These are phyloP conservation scores for Eueides isabella DNA, from an alignment of 1,140 invertebrate species.

Conservation along the genomic window DNA sequence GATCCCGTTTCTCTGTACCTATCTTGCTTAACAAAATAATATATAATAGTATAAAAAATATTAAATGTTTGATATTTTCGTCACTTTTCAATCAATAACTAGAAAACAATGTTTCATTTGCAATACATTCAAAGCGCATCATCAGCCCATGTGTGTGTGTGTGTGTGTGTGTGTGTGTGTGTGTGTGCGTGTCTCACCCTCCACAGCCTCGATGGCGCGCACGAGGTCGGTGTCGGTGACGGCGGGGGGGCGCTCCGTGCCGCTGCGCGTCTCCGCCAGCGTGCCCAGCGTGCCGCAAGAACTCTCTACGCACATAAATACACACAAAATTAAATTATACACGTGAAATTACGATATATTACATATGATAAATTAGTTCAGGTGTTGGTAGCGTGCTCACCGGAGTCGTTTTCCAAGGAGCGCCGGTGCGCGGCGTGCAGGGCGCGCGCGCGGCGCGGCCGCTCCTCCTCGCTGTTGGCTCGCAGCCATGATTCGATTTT, in stretches of 20 bases:
- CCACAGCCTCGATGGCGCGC: conserved; percentile 92
- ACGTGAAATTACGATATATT: background rate
- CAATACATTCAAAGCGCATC: too few relatives aligned
- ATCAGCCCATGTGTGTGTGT: background rate
- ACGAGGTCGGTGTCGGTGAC: conserved; percentile 92
- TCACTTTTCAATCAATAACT: background rate
- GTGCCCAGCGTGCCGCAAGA: conserved; percentile 88
- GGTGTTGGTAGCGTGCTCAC: conserved; percentile 77
- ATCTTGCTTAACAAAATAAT: too few relatives aligned
- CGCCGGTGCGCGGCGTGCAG: conserved; percentile 85
- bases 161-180: background rate
- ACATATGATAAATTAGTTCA: too few relatives aligned
- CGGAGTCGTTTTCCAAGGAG: conserved; percentile 91
- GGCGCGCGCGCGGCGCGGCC: conserved; percentile 84
- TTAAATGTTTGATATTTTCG: too few relatives aligned
- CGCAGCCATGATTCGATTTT: conserved; percentile 96
- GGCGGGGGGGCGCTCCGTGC: conserved; percentile 90
- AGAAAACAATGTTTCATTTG: too few relatives aligned
- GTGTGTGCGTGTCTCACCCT: conserved; percentile 82
- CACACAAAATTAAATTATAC: background rate
- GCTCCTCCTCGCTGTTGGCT: conserved; percentile 92
- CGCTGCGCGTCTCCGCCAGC: conserved; percentile 83
- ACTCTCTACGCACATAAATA: conserved; percentile 84
- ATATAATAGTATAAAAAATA: too few relatives aligned
- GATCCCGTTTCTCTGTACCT: too few relatives aligned